Base-by-base conservation (phyloP, 2,888 invertebrate genomes). In the Terebella lapidaria region DNA sequence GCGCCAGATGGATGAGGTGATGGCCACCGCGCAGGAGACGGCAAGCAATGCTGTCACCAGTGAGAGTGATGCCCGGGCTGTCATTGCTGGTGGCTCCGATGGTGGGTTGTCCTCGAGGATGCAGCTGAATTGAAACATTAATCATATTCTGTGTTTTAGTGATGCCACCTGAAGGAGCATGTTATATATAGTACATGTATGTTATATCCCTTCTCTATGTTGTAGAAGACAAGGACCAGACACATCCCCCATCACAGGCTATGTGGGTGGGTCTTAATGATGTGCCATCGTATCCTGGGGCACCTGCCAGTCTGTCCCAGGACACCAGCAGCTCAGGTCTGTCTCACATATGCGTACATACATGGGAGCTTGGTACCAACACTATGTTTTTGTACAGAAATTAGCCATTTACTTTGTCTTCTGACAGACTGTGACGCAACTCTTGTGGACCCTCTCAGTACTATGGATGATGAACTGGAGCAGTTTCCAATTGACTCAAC, bases 1-100 rank as follows among this genome's bases (percentile, higher is more conserved):
- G 58, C 71, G 71, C 29, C 70, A 77, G 42, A 77, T 78, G 65
- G 70, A 71, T 3, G 75, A 76, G 61, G 70, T 76, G 27, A 74
- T 76, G 42, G 74, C 76, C 3, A 72, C 70, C 15, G 75, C 77
- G 3, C 69, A 72, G 42, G 74, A 75, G 25, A 75, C 72, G 15
- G 53, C 53, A 5, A 27, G 10, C 26, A 5, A 10, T 5, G 53
- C 53, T 15, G 53, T 53, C 5, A 53, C 53, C 15, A 53, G 29
- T 22, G 53, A 53, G 53, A 25, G 22, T 28, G 15, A 53, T 15
- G 53, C 53, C 53, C 5, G 28, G 15, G 53, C 29, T 49, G 10
- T 49, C 5, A 22, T 22, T 49, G 24, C n/a, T n/a, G 49, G n/a
- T n/a, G 49, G 49, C 10, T 35, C 42, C n/a, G 42, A 35, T 15